Evolutionary conservation across 2,888 invertebrate genomes (phyloP), one percentile per base, ranked within the genome.

Genomic region (Keiferia lycopersicella): DNA sequence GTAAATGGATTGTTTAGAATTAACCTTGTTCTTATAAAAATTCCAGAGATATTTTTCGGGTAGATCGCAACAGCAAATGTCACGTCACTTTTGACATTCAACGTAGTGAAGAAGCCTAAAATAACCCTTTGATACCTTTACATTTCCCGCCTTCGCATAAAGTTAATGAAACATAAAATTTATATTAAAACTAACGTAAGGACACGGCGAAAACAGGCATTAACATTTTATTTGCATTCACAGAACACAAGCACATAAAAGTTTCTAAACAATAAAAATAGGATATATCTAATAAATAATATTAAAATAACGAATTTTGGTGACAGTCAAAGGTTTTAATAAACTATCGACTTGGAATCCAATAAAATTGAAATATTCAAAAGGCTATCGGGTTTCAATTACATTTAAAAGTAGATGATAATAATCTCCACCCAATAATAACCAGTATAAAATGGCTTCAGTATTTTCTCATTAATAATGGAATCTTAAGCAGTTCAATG

Each of bases 351-450:
- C 26, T 56, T 16, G 64, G 59, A 68, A 67, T 71, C 69, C 69
- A 66, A 71, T 64, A 74, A 60, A 69, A 69, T 61, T 68, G 63
- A 59, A 66, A 72, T 74, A 73, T 69, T 71, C 70, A 71, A 70
- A 67, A 72, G 71, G 72, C 64, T 81, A 86, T 86, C 84, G 77
- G 73, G 73, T 86, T 86, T 81, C 86, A 84, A 84, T 84, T 81
- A 82, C 73, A 83, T 75, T 76, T 71, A 71, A 61, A 67, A 57
- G 18, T 60, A 38, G n/a, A 68, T 72, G 82, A 82, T 84, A 78
- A 78, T 73, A 65, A 79, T 79, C 75, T 72, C 64, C 66, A 66
- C 65, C 65, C 68, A 65, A 34, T 45, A 41, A 45, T 45, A 41
- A 45, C 69, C 67, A 70, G 51, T 58, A 11, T 64, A 69, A 58